Evolutionary conservation across 53 echinoderm and acorn worm genomes (phyloP).

Genomic region (Antedon mediterranea): DNA sequence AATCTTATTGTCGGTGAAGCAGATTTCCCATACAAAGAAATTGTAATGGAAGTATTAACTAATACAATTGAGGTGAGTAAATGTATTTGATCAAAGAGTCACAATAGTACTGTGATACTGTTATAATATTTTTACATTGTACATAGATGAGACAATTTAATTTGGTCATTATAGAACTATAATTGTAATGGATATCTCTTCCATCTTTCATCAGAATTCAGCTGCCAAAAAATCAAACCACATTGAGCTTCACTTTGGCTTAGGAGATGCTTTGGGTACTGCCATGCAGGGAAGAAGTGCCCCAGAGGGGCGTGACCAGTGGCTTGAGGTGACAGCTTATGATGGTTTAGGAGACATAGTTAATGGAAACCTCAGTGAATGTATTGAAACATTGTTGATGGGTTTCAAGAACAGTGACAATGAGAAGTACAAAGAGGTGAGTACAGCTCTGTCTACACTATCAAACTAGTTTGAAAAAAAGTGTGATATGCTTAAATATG

Average conservation of each 20-base stretch:
- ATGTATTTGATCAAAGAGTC: background rate
- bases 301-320: constrained; percentile 29
- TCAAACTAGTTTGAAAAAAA: too few relatives aligned
- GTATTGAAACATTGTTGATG: constrained; percentile 4
- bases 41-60: constrained; percentile 21
- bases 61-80: constrained; percentile 16
- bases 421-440: background rate
- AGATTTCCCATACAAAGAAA: constrained; percentile 41
- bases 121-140: too few relatives aligned
- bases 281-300: constrained; percentile 34
- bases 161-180: too few relatives aligned
- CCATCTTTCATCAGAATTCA: background rate
- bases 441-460: too few relatives aligned
- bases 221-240: background rate
- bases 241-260: constrained; percentile 15
- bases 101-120: background rate
- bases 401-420: background rate
- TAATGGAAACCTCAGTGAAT: constrained; percentile 25
- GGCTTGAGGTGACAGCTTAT: constrained; percentile 23
- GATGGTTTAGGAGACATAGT: constrained; percentile 14
- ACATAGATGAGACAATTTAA: too few relatives aligned
- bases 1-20: constrained; percentile 36
- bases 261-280: constrained; percentile 28
- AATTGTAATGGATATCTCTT: background rate
- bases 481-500: too few relatives aligned